Evolutionary conservation across 2,113 vertebrate genomes (phyloP), one percentile per base, ranked within the genome.

Genomic region (Andinoacara biseriatus): DNA sequence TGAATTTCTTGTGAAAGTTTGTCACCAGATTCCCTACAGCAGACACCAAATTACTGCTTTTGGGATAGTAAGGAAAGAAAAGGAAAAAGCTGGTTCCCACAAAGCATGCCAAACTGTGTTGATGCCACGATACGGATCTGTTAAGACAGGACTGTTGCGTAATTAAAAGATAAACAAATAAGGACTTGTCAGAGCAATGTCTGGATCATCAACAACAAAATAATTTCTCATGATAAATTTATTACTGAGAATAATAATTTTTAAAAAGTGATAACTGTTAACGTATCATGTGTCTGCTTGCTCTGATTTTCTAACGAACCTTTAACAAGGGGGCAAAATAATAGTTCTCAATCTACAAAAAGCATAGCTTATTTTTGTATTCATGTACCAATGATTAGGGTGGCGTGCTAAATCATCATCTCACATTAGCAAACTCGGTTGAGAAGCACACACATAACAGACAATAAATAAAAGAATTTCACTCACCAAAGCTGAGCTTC

Each of bases 1-100:
- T 87, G 26, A 74, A 58, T 76, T 54, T 56, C 43, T 82, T 83
- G 57, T 49, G 52, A 90, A 82, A 46, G 65, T 75, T 65, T 63
- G 17, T 54, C 3, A 56, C 58, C 83, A 74, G 52, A 62, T 76
- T 80, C 20, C 22, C 60, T 43, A 43, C 5, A 33, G 58, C 59
- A 84, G 85, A 81, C 74, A 67, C 43, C 49, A 80, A 77, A 84
- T 88, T 52, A 88, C 29, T 83, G 84, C 62, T 87, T 29, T 67
- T 46, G 22, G 13, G 5, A 26, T 43, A 3, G 7, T 11, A 24
- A 75, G 62, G 11, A 76, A 76, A 24, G 29, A n/a, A 40, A 10
- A 52, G n/a, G 9, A 33, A 26, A 56, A 65, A 60, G 18, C 54
- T 38, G 81, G 75, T 86, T 92, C 89, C 87, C 82, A 92, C 77